Evolutionary conservation across 2,113 vertebrate species (phyloP).

Genomic region (Forbesichthys agassizii): DNA sequence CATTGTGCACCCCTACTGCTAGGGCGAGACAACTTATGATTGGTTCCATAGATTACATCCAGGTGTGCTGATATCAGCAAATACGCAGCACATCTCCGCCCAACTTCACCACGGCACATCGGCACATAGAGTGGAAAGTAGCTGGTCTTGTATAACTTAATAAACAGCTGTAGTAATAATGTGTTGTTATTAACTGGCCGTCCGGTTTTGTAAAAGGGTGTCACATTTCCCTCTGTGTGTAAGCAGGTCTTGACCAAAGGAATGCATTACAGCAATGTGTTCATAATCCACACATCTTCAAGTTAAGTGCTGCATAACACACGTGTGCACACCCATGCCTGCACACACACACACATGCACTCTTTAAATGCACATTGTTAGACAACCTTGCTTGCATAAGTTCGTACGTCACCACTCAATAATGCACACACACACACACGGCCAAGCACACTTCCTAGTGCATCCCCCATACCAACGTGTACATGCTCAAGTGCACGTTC

Average conservation of each 20-base stretch:
- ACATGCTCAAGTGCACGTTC: constrained; percentile 20
- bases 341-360: constrained; percentile 2
- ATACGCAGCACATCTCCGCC: no score
- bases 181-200: constrained; percentile 2
- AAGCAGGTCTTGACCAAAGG: neutral
- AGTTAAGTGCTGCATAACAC: neutral
- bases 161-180: neutral
- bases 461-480: neutral
- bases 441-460: no score
- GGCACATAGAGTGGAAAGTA: neutral
- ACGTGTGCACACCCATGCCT: constrained; percentile 5
- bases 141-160: neutral
- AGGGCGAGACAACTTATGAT: no score
- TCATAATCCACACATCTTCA: neutral
- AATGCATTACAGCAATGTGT: constrained; percentile 1
- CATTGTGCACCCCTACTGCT: no score
- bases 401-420: constrained; percentile 26
- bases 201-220: constrained; percentile 39
- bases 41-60: no score
- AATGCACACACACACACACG: constrained; percentile 1
- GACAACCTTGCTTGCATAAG: constrained; percentile 37
- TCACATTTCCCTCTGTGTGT: no score
- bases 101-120: no score
- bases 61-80: no score
- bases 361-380: constrained; percentile 55